A percentile compares a stretch with the other conserved stretches of the same genome.
phyloP scores from a whole-genome alignment of 2,113 vertebrate genomes.

The Ophthalmolycus amberensis region DNA sequence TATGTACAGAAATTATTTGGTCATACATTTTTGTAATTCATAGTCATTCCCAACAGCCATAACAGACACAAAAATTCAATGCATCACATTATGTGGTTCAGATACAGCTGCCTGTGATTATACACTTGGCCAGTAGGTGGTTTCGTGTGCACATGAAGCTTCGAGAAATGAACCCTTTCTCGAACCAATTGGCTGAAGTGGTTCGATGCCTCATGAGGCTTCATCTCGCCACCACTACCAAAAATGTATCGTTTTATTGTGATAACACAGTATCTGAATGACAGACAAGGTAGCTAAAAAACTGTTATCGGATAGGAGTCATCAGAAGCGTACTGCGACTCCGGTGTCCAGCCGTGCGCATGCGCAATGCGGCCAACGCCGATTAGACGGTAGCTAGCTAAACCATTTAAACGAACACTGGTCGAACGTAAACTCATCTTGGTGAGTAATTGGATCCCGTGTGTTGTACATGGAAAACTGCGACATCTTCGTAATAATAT shows the following conservation, averaged over 20 bases:
- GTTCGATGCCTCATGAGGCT: too few species aligned
- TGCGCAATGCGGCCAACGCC: not conserved
- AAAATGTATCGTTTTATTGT: not conserved
- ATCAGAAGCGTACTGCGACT: not conserved
- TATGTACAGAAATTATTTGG: too few species aligned
- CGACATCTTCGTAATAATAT: not conserved
- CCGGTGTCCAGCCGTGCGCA: not conserved
- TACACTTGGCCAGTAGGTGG: too few species aligned
- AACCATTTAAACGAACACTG: not conserved
- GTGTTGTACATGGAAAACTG: not conserved
- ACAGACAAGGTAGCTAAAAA: not conserved
- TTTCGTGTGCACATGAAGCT: too few species aligned
- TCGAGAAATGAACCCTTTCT: too few species aligned
- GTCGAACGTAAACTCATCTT: not conserved
- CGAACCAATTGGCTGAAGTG: too few species aligned
- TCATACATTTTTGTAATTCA: too few species aligned
- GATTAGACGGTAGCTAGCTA: not conserved
- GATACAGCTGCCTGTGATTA: too few species aligned
- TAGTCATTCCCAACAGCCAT: too few species aligned
- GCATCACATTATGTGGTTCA: too few species aligned
- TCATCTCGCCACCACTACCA: too few species aligned
- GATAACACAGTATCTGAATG: not conserved
- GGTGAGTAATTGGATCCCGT: not conserved
- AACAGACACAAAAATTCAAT: too few species aligned
- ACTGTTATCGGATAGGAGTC: not conserved